Percentiles rank a stretch among this genome's conserved stretches.
These are phyloP conservation scores for Taenioides sp. DNA, from an alignment of 2,797 vertebrate species.

Conservation along the genomic window DNA sequence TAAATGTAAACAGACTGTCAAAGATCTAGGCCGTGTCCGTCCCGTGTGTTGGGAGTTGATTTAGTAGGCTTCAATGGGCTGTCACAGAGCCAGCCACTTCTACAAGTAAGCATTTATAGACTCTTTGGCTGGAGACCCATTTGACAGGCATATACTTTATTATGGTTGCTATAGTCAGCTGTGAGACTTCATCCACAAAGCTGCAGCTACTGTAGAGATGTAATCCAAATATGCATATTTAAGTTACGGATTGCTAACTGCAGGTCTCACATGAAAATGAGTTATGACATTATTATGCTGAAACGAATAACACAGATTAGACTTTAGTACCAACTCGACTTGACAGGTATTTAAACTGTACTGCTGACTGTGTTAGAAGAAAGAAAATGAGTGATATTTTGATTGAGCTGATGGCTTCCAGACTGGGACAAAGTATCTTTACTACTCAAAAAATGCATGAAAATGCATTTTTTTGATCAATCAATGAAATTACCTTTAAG, in stretches of 20 bases:
- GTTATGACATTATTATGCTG: neutral
- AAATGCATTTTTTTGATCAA: too few species aligned
- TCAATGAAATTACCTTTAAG: too few species aligned
- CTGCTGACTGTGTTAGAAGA: neutral
- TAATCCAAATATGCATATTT: neutral
- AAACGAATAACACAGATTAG: neutral
- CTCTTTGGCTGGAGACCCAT: constrained; percentile 34
- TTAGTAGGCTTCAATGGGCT: constrained; percentile 37
- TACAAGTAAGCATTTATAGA: constrained; percentile 48
- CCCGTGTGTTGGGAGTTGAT: constrained; percentile 39
- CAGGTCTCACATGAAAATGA: neutral
- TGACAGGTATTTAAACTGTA: neutral
- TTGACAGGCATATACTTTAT: constrained; percentile 45
- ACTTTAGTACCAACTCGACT: neutral
- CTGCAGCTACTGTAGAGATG: neutral
- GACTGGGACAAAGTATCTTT: too few species aligned
- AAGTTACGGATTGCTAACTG: neutral
- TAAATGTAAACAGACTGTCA: constrained; percentile 37
- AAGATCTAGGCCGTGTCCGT: constrained; percentile 33
- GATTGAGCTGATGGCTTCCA: too few species aligned
- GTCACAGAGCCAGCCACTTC: constrained; percentile 41
- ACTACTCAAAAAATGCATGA: too few species aligned
- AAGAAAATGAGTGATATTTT: neutral
- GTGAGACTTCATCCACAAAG: constrained; percentile 14
- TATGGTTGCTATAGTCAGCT: constrained; percentile 30